phyloP scores from a whole-genome alignment of 1,140 invertebrate genomes.

The Vanessa atalanta region DNA sequence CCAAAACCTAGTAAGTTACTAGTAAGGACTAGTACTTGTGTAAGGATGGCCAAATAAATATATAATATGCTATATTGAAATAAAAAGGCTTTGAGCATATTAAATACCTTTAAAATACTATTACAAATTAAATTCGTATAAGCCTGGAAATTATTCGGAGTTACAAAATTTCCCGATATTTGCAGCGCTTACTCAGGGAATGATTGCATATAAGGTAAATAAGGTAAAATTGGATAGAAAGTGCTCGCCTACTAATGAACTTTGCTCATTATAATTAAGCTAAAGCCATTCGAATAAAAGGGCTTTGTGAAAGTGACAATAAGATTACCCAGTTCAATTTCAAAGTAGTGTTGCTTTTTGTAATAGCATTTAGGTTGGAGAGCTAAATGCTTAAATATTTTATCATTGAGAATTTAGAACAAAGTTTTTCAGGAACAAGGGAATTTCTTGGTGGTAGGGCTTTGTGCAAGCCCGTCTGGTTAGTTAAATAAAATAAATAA shows the following conservation, averaged over 20 bases:
- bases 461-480: too few relatives aligned
- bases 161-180: too few relatives aligned
- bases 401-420: neutral
- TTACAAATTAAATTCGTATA: neutral
- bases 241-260: conserved; percentile 50
- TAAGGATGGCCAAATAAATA: too few relatives aligned
- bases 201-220: conserved; percentile 41
- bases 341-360: conserved; percentile 37
- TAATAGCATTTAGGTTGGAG: conserved; percentile 38
- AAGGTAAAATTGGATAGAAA: conserved; percentile 47
- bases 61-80: too few relatives aligned
- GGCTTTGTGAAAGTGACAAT: conserved; percentile 31
- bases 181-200: conserved; percentile 13
- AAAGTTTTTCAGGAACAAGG: neutral
- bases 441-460: neutral
- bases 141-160: neutral
- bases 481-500: too few relatives aligned
- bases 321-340: conserved; percentile 29
- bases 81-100: too few relatives aligned
- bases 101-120: too few relatives aligned
- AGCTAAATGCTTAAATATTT: neutral
- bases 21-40: too few relatives aligned
- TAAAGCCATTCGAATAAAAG: conserved; percentile 44
- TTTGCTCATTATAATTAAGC: conserved; percentile 51
- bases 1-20: too few relatives aligned